Evolutionary conservation across 1,140 invertebrate genomes (phyloP).

Genomic region (Drosophila takahashii): DNA sequence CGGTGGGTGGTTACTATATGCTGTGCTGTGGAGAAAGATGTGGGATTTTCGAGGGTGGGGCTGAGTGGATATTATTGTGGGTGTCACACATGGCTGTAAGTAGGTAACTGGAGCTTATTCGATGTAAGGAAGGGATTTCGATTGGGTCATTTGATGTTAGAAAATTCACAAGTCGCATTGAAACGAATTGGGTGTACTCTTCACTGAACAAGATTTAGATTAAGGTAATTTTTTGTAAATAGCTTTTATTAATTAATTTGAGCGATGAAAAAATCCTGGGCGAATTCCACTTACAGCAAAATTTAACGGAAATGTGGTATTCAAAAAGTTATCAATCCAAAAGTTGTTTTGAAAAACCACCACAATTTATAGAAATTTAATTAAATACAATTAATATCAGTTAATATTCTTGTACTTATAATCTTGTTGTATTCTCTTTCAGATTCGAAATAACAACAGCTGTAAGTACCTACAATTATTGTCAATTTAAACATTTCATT

Average conservation of each 20-base stretch:
- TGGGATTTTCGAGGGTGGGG: constrained; percentile 1
- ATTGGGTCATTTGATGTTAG: constrained; percentile 14
- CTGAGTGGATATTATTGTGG: constrained; percentile 9
- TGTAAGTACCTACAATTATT: constrained; percentile 2
- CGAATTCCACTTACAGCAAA: no score
- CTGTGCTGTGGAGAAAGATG: not conserved
- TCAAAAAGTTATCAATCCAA: no score
- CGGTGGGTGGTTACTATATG: not conserved
- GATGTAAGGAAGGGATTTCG: constrained; percentile 6
- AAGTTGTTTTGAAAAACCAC: no score
- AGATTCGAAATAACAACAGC: not conserved
- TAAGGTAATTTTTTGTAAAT: no score
- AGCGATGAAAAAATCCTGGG: no score
- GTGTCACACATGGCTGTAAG: constrained; percentile 5
- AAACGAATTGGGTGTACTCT: not conserved
- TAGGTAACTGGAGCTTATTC: constrained; percentile 26
- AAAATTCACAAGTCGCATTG: not conserved
- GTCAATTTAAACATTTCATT: no score
- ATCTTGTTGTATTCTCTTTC: not conserved
- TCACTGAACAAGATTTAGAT: not conserved
- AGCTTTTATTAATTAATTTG: no score
- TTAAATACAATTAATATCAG: no score
- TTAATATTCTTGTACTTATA: not conserved
- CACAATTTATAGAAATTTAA: no score
- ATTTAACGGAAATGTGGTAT: no score